A percentile compares a stretch with the other conserved stretches of the same genome.
Conservation (phyloP, 1,140 invertebrate species). For the Cyrtorhinus lividipennis region DNA sequence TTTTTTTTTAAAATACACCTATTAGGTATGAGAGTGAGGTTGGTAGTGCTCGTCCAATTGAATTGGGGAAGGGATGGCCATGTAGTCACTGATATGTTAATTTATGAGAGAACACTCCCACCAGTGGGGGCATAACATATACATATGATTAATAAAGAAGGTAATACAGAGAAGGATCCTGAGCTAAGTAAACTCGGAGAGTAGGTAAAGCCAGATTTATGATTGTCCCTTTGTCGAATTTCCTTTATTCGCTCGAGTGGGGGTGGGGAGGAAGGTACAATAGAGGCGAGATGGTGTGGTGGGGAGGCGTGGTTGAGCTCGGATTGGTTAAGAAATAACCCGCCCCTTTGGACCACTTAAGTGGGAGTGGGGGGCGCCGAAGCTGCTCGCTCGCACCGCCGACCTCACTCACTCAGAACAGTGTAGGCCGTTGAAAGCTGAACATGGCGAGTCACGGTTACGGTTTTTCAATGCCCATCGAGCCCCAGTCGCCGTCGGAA, state of each 20-base stretch:
- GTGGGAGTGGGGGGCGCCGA: neutral
- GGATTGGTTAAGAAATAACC: slow-evolving; percentile 18
- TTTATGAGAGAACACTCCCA: too few species aligned
- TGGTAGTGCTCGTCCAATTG: too few species aligned
- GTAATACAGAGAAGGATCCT: neutral
- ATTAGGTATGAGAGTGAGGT: too few species aligned
- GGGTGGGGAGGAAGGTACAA: slow-evolving; percentile 13
- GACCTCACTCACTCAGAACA: neutral
- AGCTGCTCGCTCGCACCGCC: neutral
- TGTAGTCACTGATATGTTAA: too few species aligned
- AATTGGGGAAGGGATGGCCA: too few species aligned
- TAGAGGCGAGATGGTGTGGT: slow-evolving; percentile 14
- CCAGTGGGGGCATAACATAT: neutral
- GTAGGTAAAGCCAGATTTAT: slow-evolving; percentile 24
- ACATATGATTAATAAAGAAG: neutral
- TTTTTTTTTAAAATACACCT: too few species aligned
- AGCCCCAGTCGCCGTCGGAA: slow-evolving; percentile 14
- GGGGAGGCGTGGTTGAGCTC: slow-evolving; percentile 3
- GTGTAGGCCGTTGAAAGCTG: neutral
- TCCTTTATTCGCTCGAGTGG: slow-evolving; percentile 7
- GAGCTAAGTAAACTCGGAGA: slow-evolving; percentile 11
- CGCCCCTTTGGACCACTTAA: slow-evolving; percentile 19
- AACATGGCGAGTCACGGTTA: slow-evolving; percentile 22
- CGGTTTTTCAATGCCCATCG: slow-evolving; percentile 21
- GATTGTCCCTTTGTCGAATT: slow-evolving; percentile 23